Evolutionary conservation across 2,113 vertebrate species (phyloP).

Genomic region (Protobothrops flavoviridis): DNA sequence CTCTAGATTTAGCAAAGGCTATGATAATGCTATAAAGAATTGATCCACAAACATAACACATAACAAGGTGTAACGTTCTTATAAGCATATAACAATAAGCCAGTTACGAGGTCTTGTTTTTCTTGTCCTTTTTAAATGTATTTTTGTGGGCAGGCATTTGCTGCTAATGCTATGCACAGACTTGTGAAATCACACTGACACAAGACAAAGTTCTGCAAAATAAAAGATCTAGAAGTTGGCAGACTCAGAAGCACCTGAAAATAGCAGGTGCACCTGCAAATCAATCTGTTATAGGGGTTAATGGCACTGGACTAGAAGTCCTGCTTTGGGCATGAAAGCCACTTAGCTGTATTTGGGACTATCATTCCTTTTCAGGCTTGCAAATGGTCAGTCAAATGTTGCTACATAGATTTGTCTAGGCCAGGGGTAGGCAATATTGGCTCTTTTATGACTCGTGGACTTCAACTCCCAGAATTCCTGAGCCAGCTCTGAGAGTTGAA

Average conservation of each 20-base stretch:
- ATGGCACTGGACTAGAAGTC: neutral
- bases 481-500: too few species aligned
- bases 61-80: neutral
- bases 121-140: neutral
- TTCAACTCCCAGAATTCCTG: too few species aligned
- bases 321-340: neutral
- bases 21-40: neutral
- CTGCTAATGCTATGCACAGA: neutral
- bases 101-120: neutral
- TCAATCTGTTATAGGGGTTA: neutral
- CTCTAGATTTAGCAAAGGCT: neutral
- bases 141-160: neutral
- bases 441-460: too few species aligned
- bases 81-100: neutral
- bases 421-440: too few species aligned
- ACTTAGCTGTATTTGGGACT: neutral
- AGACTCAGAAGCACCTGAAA: neutral
- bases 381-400: neutral
- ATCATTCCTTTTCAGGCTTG: neutral
- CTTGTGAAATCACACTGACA: neutral
- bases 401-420: neutral
- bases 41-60: neutral
- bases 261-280: neutral
- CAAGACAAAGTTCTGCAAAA: neutral
- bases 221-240: neutral